Percentiles rank a stretch among this genome's conserved stretches.
phyloP scores from a whole-genome alignment of 1,140 invertebrate species.

The Rhagoletis zephyria region DNA sequence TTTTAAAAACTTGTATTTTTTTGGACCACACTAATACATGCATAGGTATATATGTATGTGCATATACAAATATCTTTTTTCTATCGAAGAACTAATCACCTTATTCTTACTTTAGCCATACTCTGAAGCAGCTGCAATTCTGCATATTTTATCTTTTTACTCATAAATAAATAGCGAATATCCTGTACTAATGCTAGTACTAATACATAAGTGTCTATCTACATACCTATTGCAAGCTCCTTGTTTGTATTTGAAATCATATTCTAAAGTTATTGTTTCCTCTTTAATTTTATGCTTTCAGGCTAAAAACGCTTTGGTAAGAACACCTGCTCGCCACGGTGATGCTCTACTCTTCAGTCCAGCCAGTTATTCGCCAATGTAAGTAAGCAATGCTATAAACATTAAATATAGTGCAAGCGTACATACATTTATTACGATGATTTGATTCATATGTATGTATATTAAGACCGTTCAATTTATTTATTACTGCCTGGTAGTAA shows the following conservation, averaged over 20 bases:
- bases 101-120: not conserved
- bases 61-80: not conserved
- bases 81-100: not conserved
- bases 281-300: slow-evolving; percentile 55
- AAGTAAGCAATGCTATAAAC: slow-evolving; percentile 53
- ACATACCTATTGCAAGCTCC: not conserved
- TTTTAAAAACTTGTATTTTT: too few relatives aligned
- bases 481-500: too few relatives aligned
- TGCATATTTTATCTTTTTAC: slow-evolving; percentile 26
- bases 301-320: slow-evolving; percentile 57
- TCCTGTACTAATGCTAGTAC: slow-evolving; percentile 21
- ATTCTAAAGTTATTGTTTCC: slow-evolving; percentile 53
- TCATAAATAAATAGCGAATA: slow-evolving; percentile 13
- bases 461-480: too few relatives aligned
- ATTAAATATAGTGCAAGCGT: not conserved
- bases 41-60: too few relatives aligned
- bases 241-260: slow-evolving; percentile 51
- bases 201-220: not conserved
- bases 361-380: slow-evolving; percentile 58
- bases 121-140: slow-evolving; percentile 8
- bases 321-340: slow-evolving; percentile 60
- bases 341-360: slow-evolving; percentile 59
- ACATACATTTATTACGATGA: not conserved
- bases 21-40: too few relatives aligned
- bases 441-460: too few relatives aligned